phyloP scores from a whole-genome alignment of 2,888 invertebrate species.

The Pantelozetes paolii region DNA sequence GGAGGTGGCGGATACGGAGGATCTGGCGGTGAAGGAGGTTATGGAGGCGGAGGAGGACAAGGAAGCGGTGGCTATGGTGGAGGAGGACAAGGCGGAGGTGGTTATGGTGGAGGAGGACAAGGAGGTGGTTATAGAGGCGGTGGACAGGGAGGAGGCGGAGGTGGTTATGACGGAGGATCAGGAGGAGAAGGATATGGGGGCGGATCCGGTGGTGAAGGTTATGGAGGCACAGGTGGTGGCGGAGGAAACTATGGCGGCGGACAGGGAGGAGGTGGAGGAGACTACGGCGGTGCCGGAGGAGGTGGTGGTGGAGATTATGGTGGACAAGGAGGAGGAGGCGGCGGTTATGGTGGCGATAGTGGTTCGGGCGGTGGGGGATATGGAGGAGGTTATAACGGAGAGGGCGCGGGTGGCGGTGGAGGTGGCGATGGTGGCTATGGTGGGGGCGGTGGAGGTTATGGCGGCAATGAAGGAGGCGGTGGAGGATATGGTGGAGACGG shows the following conservation, averaged over 20 bases:
- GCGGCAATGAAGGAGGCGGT: background rate
- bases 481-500: too few species aligned
- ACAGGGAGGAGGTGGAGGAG: constrained; percentile 1
- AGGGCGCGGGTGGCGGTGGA: background rate
- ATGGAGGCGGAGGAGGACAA: constrained; percentile 17
- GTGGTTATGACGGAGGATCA: background rate
- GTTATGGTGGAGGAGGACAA: background rate
- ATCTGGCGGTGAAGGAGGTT: background rate
- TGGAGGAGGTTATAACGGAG: constrained; percentile 1
- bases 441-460: constrained; percentile 23
- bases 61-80: constrained; percentile 19
- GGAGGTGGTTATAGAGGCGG: background rate
- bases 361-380: constrained; percentile 19
- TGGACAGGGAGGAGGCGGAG: background rate
- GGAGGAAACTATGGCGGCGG: constrained; percentile 12
- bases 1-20: constrained; percentile 17
- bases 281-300: constrained; percentile 11
- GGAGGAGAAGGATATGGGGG: constrained; percentile 3
- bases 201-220: constrained; percentile 7
- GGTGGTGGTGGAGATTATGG: constrained; percentile 25
- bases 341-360: background rate
- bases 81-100: background rate
- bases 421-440: constrained; percentile 26
- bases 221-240: background rate
- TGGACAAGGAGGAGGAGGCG: constrained; percentile 1